phyloP scores from a whole-genome alignment of 2,113 vertebrate genomes.

The Plectropomus leopardus region DNA sequence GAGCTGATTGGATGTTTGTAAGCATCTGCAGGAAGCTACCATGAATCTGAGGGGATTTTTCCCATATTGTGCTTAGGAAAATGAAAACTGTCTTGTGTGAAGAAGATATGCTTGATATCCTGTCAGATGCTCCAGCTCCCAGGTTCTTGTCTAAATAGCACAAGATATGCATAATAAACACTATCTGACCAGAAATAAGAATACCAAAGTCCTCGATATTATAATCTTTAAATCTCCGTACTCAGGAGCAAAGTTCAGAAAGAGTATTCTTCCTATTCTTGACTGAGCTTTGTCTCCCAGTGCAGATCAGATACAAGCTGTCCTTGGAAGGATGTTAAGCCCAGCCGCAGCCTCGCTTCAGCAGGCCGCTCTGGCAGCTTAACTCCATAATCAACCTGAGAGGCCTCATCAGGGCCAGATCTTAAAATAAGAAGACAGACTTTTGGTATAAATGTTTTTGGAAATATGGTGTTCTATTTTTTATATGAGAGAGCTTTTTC shows the following conservation, averaged over 20 bases:
- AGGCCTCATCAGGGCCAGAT: conserved; percentile 45
- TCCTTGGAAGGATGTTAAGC: conserved; percentile 56
- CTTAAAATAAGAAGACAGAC: conserved; percentile 2
- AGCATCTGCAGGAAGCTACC: conserved; percentile 25
- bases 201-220: too few relatives aligned
- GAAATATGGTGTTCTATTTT: conserved; percentile 42
- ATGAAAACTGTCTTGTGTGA: conserved; percentile 32
- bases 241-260: conserved; percentile 40
- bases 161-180: conserved; percentile 38
- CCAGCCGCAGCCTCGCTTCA: conserved; percentile 48
- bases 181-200: conserved; percentile 29
- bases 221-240: conserved; percentile 61
- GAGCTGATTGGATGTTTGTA: conserved; percentile 32
- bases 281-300: conserved; percentile 18
- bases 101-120: conserved; percentile 51
- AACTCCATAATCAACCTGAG: conserved; percentile 66
- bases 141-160: conserved; percentile 38
- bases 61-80: conserved; percentile 21
- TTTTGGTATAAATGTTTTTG: conserved; percentile 3
- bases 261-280: conserved; percentile 19
- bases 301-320: conserved; percentile 39
- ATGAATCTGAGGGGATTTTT: conserved; percentile 22
- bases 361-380: conserved; percentile 56
- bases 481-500: conserved; percentile 29
- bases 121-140: conserved; percentile 54